Base-by-base conservation (phyloP, 1,140 invertebrate genomes). In the Nasonia longicornis region DNA sequence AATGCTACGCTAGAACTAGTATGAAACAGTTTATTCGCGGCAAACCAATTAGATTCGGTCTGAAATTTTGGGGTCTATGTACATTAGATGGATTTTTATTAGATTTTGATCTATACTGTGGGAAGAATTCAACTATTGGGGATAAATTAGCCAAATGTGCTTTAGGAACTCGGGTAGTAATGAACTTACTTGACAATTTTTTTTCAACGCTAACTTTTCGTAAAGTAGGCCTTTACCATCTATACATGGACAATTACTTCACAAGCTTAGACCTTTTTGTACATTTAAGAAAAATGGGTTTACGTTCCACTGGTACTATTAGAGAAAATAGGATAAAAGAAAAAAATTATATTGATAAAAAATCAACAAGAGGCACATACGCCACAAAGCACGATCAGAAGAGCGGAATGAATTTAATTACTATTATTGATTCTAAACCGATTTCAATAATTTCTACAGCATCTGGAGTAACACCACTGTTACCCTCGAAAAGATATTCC, bases 401-500 rank as follows among this genome's bases (percentile, higher is more conserved):
- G 10, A 84, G 84, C 80, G 79, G 80, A 0, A 74, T 85, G 26
- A 84, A 85, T 75, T 85, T 38, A n/a, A 83, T 85, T 31, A 85
- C 35, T 75, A 29, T 83, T 26, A 81, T 82, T 72, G 83, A 85
- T 76, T 84, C 83, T 14, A 84, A 81, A 31, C 66, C 42, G 45
- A 81, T 85, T 0, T 85, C 83, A 14, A 79, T 83, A 11, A 45
- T 67, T 75, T 85, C 84, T 29, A 85, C 77, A 42, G n/a, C n/a
- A n/a, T 22, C 83, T 64, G 74, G 81, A 45, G 80, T 84, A 35
- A 76, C 73, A 31, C 82, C 84, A 29, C 70, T 83, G 16, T n/a
- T 63, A 22, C 20, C 71, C 26, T 22, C 31, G 3, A 64, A 78
- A 80, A 79, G 79, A n/a, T 79, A 75, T 22, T 45, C 22, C 35